Conservation (phyloP, 1,140 invertebrate species). For the Drosophila pandora region DNA sequence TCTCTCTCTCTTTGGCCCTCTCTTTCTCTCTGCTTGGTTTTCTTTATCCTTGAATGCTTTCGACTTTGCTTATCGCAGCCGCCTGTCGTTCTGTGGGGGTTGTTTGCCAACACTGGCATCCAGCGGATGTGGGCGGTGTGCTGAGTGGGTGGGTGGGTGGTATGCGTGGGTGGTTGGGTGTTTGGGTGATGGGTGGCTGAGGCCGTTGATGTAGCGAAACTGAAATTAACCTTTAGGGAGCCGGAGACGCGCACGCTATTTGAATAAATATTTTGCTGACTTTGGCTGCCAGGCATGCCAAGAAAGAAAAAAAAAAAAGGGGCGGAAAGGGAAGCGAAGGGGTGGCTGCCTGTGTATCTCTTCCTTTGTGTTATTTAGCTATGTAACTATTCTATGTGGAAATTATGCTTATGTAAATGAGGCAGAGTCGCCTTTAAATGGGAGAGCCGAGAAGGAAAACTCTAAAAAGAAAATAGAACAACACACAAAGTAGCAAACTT, state of each 20-base stretch:
- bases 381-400: slow-evolving; percentile 80
- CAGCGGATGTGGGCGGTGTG: slow-evolving; percentile 53
- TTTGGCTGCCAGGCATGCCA: slow-evolving; percentile 57
- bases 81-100: slow-evolving; percentile 59
- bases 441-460: slow-evolving; percentile 14
- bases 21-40: slow-evolving; percentile 20
- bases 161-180: neutral
- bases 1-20: slow-evolving; percentile 4
- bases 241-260: slow-evolving; percentile 64
- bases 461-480: slow-evolving; percentile 24
- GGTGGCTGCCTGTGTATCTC: slow-evolving; percentile 27
- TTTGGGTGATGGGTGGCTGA: slow-evolving; percentile 5
- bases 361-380: slow-evolving; percentile 45
- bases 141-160: neutral
- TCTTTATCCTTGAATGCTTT: slow-evolving; percentile 76
- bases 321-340: slow-evolving; percentile 23
- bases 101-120: slow-evolving; percentile 37
- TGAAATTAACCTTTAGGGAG: slow-evolving; percentile 80
- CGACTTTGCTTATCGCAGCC: slow-evolving; percentile 74
- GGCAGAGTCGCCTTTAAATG: slow-evolving; percentile 48
- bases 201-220: slow-evolving; percentile 59
- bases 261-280: slow-evolving; percentile 82
- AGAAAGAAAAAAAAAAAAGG: slow-evolving; percentile 4
- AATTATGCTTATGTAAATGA: slow-evolving; percentile 83
- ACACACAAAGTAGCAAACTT: slow-evolving; percentile 62